These are phyloP conservation scores for Corythornis madagascariensis DNA, from an alignment of 2,113 vertebrate genomes.

Conservation along the genomic window DNA sequence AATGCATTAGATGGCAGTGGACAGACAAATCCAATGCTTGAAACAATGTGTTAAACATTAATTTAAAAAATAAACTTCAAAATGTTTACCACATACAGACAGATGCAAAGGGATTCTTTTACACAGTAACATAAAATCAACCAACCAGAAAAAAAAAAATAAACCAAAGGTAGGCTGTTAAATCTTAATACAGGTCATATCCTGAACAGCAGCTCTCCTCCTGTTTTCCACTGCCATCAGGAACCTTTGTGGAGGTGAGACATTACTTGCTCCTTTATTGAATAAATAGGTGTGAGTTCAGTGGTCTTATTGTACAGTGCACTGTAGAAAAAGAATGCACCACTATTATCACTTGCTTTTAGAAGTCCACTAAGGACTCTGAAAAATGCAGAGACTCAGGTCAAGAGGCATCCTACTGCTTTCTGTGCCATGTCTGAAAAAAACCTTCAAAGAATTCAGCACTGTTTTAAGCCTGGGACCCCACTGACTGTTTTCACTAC, in stretches of 20 bases:
- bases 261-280: not conserved
- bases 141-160: not conserved
- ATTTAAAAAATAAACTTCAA: not conserved
- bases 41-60: not conserved
- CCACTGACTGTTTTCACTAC: not conserved
- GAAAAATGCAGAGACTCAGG: not conserved
- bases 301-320: not conserved
- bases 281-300: not conserved
- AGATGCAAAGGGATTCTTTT: not conserved
- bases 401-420: not conserved
- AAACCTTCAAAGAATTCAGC: not conserved
- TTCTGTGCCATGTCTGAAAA: not conserved
- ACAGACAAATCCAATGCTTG: not conserved
- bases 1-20: not conserved
- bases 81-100: not conserved
- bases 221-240: not conserved
- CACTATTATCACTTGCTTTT: not conserved
- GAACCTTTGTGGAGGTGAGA: not conserved
- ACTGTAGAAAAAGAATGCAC: not conserved
- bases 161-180: not conserved
- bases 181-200: not conserved
- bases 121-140: not conserved
- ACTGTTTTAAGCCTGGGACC: not conserved
- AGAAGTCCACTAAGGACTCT: not conserved
- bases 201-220: not conserved